Percentiles rank a stretch among this genome's conserved stretches.
These are phyloP conservation scores for Bryconaethiops microstoma DNA, from an alignment of 2,797 vertebrate species.

Conservation along the genomic window DNA sequence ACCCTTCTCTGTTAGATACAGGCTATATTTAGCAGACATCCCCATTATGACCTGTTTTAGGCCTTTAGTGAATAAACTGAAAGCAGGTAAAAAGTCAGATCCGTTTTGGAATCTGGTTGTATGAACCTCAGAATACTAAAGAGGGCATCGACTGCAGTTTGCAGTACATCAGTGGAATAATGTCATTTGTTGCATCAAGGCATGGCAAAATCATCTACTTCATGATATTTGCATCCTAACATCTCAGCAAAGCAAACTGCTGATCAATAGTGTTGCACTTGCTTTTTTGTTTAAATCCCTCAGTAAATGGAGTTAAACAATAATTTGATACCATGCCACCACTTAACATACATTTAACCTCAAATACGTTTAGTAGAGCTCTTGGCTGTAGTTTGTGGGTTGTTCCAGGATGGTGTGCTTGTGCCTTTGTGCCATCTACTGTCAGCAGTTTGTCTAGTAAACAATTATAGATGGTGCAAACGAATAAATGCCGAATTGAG, in stretches of 20 bases:
- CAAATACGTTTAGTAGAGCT: neutral
- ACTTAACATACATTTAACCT: neutral
- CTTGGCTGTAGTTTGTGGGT: neutral
- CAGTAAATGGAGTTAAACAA: neutral
- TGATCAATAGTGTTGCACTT: too few species aligned
- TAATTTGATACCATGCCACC: neutral
- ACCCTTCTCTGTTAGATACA: slow-evolving; percentile 2
- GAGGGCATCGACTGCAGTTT: too few species aligned
- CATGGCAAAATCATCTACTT: too few species aligned
- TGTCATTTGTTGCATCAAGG: too few species aligned
- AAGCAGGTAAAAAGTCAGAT: neutral
- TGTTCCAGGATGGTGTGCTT: neutral
- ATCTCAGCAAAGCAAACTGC: too few species aligned
- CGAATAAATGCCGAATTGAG: neutral
- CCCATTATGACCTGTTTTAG: slow-evolving; percentile 10
- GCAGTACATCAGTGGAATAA: too few species aligned
- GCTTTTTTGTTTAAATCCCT: neutral
- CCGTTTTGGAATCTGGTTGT: too few species aligned
- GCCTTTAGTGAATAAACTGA: neutral
- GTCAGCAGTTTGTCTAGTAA: neutral
- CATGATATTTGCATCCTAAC: too few species aligned
- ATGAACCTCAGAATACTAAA: neutral
- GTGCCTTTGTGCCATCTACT: neutral
- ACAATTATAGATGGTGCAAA: too few species aligned
- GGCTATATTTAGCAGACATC: slow-evolving; percentile 26